Evolutionary conservation across 2,888 invertebrate species (phyloP).

Genomic region (Erebia aethiops): DNA sequence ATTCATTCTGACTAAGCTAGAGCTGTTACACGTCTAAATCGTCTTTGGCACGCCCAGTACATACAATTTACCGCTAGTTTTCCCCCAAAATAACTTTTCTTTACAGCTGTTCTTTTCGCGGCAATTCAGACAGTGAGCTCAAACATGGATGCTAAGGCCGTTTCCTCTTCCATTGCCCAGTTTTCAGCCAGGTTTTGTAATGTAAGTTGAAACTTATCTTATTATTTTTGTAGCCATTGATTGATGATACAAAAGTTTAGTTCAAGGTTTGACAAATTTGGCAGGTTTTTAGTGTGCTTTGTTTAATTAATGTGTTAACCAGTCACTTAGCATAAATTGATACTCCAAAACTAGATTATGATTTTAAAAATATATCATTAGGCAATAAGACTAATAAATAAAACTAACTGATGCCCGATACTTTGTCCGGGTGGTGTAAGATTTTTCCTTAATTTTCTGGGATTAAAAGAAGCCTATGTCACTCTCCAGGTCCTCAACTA

Average conservation of each 20-base stretch:
- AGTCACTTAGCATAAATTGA: too few relatives aligned
- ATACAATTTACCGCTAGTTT: neutral
- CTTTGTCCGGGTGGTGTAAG: too few relatives aligned
- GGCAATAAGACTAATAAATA: too few relatives aligned
- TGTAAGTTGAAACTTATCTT: slow-evolving; percentile 61
- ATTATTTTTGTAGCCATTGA: neutral
- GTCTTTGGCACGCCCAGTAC: neutral
- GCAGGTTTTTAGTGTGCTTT: neutral
- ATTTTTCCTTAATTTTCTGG: too few relatives aligned
- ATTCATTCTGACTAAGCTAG: slow-evolving; percentile 17
- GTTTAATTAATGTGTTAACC: neutral
- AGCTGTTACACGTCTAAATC: slow-evolving; percentile 6
- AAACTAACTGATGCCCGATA: too few relatives aligned
- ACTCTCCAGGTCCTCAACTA: too few relatives aligned
- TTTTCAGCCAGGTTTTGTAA: slow-evolving; percentile 78
- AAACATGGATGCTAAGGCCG: slow-evolving; percentile 64
- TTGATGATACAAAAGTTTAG: neutral
- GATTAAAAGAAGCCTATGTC: too few relatives aligned
- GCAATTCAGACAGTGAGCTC: slow-evolving; percentile 31
- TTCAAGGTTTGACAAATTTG: neutral
- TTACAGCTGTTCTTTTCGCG: slow-evolving; percentile 32
- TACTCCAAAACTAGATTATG: too few relatives aligned
- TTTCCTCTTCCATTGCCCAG: slow-evolving; percentile 64
- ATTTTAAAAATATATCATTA: too few relatives aligned
- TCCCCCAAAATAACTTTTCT: neutral